Evolutionary conservation across 2,113 vertebrate species (phyloP).

Genomic region (Sapajus apella): DNA sequence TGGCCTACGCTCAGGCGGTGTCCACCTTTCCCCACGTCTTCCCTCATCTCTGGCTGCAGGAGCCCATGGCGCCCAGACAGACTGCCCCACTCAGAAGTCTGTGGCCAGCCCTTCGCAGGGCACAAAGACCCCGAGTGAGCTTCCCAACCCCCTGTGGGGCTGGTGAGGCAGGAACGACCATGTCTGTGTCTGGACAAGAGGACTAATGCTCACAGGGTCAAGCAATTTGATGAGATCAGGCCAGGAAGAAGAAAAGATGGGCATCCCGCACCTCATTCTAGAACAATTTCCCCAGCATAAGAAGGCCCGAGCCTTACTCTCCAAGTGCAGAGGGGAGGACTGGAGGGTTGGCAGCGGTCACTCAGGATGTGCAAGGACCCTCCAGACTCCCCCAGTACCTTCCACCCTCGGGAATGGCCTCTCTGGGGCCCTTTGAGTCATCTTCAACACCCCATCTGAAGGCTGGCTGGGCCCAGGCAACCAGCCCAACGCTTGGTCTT

Average conservation of each 20-base stretch:
- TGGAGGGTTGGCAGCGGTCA: neutral
- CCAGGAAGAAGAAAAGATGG: neutral
- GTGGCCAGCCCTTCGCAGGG: neutral
- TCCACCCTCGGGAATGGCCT: rapidly evolving
- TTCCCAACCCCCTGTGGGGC: neutral
- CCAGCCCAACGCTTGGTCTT: too few relatives aligned
- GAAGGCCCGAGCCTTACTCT: neutral
- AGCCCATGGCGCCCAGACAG: neutral
- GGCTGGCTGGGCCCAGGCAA: neutral
- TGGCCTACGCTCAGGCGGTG: neutral
- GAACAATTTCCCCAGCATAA: neutral
- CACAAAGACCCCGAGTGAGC: neutral
- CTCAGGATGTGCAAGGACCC: too few relatives aligned
- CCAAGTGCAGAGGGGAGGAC: neutral
- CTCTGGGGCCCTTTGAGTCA: neutral
- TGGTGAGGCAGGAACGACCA: rapidly evolving
- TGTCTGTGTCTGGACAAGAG: too few relatives aligned
- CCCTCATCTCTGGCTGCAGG: neutral
- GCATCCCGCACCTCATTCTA: neutral
- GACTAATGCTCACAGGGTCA: too few relatives aligned
- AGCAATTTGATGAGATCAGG: rapidly evolving
- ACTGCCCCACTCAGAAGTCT: neutral
- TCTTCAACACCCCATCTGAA: neutral
- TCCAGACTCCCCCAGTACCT: rapidly evolving
- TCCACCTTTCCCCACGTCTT: neutral